These are phyloP conservation scores for Stenopsyche tienmushanensis DNA, from an alignment of 1,140 invertebrate species.

Conservation along the genomic window DNA sequence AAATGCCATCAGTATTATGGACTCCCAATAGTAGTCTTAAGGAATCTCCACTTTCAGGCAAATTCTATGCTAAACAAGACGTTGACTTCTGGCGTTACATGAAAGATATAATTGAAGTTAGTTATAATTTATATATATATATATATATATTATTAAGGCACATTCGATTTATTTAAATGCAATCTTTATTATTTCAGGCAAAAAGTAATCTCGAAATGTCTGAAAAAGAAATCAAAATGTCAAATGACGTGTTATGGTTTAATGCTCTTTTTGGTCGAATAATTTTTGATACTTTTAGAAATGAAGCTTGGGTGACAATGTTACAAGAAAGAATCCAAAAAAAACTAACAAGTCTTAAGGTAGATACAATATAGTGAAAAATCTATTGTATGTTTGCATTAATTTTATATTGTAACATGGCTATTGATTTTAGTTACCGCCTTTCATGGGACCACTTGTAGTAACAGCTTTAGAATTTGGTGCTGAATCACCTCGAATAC, in stretches of 20 bases:
- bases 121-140: not conserved
- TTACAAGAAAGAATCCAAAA: constrained; percentile 53
- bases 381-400: not conserved
- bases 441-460: constrained; percentile 53
- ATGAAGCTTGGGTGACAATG: constrained; percentile 46
- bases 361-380: constrained; percentile 34
- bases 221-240: not conserved
- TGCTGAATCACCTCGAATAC: constrained; percentile 66
- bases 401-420: not conserved
- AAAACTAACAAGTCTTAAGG: constrained; percentile 54
- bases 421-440: constrained; percentile 45
- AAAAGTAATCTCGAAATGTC: not conserved
- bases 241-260: constrained; percentile 50
- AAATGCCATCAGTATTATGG: constrained; percentile 35
- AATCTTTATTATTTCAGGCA: not conserved
- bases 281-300: constrained; percentile 52
- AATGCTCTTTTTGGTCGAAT: constrained; percentile 51
- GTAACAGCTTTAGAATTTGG: constrained; percentile 51
- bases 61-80: constrained; percentile 23
- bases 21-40: constrained; percentile 21
- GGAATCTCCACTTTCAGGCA: constrained; percentile 27
- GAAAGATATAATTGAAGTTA: constrained; percentile 36
- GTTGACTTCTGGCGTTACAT: constrained; percentile 38
- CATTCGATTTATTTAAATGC: not conserved
- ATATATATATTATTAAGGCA: not conserved